These are phyloP conservation scores for Strix aluco DNA, from an alignment of 2,113 vertebrate genomes.

Conservation along the genomic window DNA sequence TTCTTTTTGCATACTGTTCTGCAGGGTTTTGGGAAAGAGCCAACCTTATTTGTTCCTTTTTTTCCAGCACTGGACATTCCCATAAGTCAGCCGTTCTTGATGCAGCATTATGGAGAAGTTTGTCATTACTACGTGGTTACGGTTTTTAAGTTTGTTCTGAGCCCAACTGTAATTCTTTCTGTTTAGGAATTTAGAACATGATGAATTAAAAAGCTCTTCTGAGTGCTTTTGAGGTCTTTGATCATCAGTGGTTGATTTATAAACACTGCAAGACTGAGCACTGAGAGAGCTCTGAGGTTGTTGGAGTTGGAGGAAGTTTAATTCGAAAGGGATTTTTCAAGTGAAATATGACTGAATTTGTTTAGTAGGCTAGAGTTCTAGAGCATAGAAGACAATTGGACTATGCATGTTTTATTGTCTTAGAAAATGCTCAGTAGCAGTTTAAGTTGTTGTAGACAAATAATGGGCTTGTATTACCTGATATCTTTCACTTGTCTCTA, in stretches of 20 bases:
- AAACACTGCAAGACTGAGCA: neutral
- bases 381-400: accelerated
- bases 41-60: neutral
- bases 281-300: neutral
- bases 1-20: neutral
- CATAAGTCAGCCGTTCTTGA: neutral
- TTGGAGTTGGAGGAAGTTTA: neutral
- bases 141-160: neutral
- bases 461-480: neutral
- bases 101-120: neutral
- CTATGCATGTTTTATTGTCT: neutral
- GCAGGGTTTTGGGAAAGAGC: neutral
- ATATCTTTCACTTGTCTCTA: neutral
- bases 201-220: neutral
- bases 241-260: neutral
- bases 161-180: neutral
- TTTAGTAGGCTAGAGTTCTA: neutral
- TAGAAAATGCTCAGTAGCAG: neutral
- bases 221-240: neutral
- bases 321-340: neutral
- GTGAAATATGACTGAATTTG: neutral
- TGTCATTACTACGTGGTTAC: neutral
- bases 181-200: neutral
- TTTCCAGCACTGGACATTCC: neutral
- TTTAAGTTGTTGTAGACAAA: neutral